phyloP scores from a whole-genome alignment of 2,113 vertebrate species.

The Rhipidura dahli region DNA sequence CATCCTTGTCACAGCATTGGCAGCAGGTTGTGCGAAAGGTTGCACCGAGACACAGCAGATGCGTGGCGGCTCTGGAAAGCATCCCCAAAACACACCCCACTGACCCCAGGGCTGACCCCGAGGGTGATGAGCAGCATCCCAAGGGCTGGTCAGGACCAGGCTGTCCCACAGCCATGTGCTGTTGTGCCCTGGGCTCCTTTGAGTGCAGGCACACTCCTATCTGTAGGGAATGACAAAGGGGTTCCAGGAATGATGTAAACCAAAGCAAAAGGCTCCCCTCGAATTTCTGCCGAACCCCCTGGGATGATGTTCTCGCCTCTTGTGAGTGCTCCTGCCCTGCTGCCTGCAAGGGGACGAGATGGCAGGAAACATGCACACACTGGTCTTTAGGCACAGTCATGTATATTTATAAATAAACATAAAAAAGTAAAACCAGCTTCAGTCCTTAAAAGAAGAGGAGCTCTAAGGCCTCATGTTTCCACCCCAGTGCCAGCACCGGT shows the following conservation, averaged over 20 bases:
- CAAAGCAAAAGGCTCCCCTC: background rate
- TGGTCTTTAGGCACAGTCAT: background rate
- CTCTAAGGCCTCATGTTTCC: background rate
- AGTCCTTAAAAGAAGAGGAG: background rate
- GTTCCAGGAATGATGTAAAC: background rate
- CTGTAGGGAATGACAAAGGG: background rate
- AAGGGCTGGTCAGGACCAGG: background rate
- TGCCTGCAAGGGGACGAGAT: fast-evolving
- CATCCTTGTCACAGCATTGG: background rate
- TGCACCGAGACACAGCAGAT: background rate
- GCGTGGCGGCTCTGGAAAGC: fast-evolving
- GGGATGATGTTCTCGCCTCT: background rate
- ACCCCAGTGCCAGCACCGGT: background rate
- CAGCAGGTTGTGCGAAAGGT: background rate
- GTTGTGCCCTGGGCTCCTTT: background rate
- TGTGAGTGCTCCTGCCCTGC: background rate
- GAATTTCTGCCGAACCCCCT: fast-evolving
- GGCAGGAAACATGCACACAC: fast-evolving
- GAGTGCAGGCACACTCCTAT: background rate
- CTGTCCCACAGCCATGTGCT: background rate
- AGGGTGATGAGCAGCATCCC: background rate
- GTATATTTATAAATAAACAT: background rate
- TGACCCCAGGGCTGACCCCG: background rate
- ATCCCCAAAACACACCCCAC: background rate
- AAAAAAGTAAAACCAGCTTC: background rate